phyloP scores from a whole-genome alignment of 2,797 vertebrate genomes.

The Chromobotia macracanthus region DNA sequence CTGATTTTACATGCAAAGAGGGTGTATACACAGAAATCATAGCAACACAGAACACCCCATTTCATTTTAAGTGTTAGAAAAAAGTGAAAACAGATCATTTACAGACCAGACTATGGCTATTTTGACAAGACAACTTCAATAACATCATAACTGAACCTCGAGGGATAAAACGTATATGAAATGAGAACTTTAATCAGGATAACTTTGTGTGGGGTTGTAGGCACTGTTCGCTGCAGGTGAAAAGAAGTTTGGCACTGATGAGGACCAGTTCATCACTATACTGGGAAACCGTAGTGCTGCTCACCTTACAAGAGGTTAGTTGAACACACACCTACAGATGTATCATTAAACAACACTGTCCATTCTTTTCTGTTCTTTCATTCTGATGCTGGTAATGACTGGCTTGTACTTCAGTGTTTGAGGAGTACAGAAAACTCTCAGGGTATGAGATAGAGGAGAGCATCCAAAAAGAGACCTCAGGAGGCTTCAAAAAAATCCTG shows the following conservation, averaged over 20 bases:
- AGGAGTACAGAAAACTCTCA: constrained; percentile 90
- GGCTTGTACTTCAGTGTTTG: constrained; percentile 83
- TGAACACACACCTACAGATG: neutral
- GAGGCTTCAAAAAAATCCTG: constrained; percentile 81
- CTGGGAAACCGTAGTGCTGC: constrained; percentile 88
- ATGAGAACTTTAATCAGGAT: too few relatives aligned
- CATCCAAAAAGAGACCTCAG: constrained; percentile 90
- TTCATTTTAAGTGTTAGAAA: too few relatives aligned
- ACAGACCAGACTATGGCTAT: too few relatives aligned
- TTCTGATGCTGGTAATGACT: neutral
- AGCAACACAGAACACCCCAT: too few relatives aligned
- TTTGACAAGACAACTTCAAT: too few relatives aligned
- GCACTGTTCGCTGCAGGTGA: constrained; percentile 91
- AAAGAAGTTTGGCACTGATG: constrained; percentile 92
- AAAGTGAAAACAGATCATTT: too few relatives aligned
- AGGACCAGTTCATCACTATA: constrained; percentile 94
- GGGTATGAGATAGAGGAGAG: constrained; percentile 95
- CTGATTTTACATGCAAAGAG: too few relatives aligned
- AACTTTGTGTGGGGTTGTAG: constrained; percentile 67
- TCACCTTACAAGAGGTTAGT: constrained; percentile 86
- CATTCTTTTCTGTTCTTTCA: neutral
- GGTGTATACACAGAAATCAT: too few relatives aligned
- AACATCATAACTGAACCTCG: too few relatives aligned
- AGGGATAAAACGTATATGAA: too few relatives aligned
- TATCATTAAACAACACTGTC: neutral